Evolutionary conservation across 2,888 invertebrate species (phyloP), one percentile per base, ranked within the genome.

Genomic region (Drosophila meridiana): DNA sequence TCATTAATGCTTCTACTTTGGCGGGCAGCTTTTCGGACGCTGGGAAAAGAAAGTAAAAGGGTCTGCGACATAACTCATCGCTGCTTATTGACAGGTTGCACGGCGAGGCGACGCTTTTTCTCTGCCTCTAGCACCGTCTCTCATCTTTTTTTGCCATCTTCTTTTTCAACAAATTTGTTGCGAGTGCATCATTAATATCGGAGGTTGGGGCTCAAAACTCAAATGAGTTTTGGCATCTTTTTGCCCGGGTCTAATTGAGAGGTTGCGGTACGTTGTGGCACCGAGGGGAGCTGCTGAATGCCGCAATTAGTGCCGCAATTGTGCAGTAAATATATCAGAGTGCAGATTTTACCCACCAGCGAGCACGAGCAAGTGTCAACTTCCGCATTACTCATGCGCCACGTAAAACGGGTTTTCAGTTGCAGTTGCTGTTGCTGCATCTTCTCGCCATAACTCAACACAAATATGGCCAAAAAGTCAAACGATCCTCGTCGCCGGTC

Each of bases 401-500:
- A 73, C 55, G 69, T 69, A 42, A 57, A 87, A 84, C 86, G 42
- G 69, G 87, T 77, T 89, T 73, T 45, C 20, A 43, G 57, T 55
- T 38, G 53, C 43, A 43, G 53, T 50, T 63, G 66, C 53, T 38
- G 70, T 64, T 66, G 71, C 73, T 70, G 83, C 87, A 79, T 89
- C 87, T 87, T 89, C 86, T 80, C 81, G 83, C 87, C 80, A 87
- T 87, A 87, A 87, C 79, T 89, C 76, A 81, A 76, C 80, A 83
- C 80, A 89, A 85, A 87, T 89, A 87, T 88, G 86, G 83, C 78
- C 78, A 89, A 87, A 79, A 87, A 87, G 89, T 84, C 83, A 84
- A 84, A 87, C 83, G 86, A 87, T 87, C 85, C 74, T 81, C 83
- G 81, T 55, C 69, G 70, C 59, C 68, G 73, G 73, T 80, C 80